A percentile compares a stretch with the other conserved stretches of the same genome.
Evolutionary conservation across 2,113 vertebrate genomes (phyloP).

Genomic region (Brachypodius melanocephalos): DNA sequence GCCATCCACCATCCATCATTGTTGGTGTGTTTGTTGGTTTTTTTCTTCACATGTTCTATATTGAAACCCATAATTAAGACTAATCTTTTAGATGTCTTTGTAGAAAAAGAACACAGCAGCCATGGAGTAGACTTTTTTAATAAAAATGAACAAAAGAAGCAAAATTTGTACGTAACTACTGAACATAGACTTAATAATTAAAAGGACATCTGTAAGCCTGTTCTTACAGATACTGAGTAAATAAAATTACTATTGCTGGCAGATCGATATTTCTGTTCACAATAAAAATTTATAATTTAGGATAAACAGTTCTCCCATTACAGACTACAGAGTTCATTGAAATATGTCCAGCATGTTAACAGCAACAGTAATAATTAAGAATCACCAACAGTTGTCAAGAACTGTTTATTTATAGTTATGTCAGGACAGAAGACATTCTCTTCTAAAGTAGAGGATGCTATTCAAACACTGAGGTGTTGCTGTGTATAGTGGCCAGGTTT

Average conservation of each 20-base stretch:
- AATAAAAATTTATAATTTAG: neutral
- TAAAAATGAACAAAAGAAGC: slow-evolving; percentile 64
- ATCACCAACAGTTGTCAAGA: neutral
- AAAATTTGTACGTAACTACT: slow-evolving; percentile 18
- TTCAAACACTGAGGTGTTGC: neutral
- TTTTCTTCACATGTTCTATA: neutral
- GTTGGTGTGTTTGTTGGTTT: neutral
- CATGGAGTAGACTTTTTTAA: slow-evolving; percentile 34
- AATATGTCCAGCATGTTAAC: neutral
- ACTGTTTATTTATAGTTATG: neutral
- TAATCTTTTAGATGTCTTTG: slow-evolving; percentile 36
- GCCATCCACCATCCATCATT: slow-evolving; percentile 2
- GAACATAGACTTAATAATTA: slow-evolving; percentile 30
- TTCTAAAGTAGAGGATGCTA: neutral
- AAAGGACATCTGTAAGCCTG: slow-evolving; percentile 29
- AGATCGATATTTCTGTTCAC: neutral
- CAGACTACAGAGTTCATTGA: neutral
- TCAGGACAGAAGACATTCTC: neutral
- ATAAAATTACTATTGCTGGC: neutral
- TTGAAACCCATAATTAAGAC: slow-evolving; percentile 44
- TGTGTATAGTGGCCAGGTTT: neutral
- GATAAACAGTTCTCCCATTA: neutral
- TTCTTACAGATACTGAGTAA: neutral
- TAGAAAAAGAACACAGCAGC: slow-evolving; percentile 32
- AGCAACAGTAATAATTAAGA: neutral